phyloP scores from a whole-genome alignment of 2,113 vertebrate genomes.

The Archilochus colubris region DNA sequence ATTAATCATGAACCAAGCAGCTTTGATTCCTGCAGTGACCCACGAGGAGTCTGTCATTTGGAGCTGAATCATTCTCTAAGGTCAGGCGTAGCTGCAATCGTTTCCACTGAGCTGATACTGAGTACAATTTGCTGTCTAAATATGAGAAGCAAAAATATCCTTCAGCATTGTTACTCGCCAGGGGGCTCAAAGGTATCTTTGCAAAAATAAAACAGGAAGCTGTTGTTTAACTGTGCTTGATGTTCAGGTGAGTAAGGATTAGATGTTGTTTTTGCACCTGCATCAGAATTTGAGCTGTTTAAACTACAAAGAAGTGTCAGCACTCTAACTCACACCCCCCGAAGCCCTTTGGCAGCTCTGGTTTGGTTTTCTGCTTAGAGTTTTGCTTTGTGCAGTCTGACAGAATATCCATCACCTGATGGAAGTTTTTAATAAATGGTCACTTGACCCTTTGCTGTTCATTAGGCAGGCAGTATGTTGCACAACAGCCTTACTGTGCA shows the following conservation, averaged over 20 bases:
- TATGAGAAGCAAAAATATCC: not conserved
- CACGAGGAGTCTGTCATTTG: not conserved
- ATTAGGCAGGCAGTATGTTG: not conserved
- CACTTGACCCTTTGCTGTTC: not conserved
- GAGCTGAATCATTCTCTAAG: slow-evolving; percentile 16
- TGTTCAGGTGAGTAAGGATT: not conserved
- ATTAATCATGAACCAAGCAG: slow-evolving; percentile 4
- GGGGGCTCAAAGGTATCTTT: not conserved
- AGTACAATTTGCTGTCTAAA: not conserved
- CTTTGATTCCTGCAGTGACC: not conserved
- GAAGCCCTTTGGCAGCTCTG: not conserved
- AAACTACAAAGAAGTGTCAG: not conserved
- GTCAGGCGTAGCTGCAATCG: not conserved
- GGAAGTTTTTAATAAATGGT: not conserved
- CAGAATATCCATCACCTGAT: not conserved
- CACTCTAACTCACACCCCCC: not conserved
- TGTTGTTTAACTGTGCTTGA: not conserved
- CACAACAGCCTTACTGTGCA: not conserved
- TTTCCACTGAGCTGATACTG: not conserved
- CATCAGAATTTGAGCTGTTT: not conserved
- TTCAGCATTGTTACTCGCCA: not conserved
- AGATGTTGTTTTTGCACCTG: not conserved
- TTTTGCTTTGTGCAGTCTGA: not conserved
- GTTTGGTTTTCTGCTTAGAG: not conserved
- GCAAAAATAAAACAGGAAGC: not conserved